Base-by-base conservation (phyloP, 2,888 invertebrate species). In the Cephus rjabovi region DNA sequence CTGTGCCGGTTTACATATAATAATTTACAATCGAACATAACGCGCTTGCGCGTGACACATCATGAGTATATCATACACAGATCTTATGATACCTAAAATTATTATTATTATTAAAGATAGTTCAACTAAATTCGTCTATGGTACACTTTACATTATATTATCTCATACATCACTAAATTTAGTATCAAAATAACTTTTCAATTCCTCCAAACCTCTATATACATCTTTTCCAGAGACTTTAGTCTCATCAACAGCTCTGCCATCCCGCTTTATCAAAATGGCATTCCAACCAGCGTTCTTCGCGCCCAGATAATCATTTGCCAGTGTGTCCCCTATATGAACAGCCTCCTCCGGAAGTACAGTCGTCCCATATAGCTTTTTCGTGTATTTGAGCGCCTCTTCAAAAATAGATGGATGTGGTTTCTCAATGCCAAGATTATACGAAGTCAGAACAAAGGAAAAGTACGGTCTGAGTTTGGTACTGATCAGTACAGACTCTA, bases 311-410 rank as follows among this genome's bases (percentile, higher is more conserved):
- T 96, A 98, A 91, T 98, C 98, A 68, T 95, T 93, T 40, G 93
- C 91, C 3, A 95, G 89, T 82, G 95, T 95, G 92, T 98, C 97
- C 1, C 98, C 98, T 75, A 98, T 93, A 89, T 98, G 98, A 4
- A 97, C 90, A 77, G 96, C 95, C 86, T 97, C 94, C 1, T 92
- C 88, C 0, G 96, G 93, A 12, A 71, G 76, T 31, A 91, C 79
- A 1, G 81, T 31, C n/a, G 79, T 75, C 1, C 79, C 76, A 31
- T 74, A 78, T 33, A 75, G 77, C 69, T 77, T 34, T 76, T 92
- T 88, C 11, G 94, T 93, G 77, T 87, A 87, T 56, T 92, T 86
- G 87, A 95, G 90, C 34, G 96, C 96, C 87, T 92, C 88, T 81
- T 94, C 86, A 88, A 97, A 98, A 86, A 98, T 97, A 80, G 92